Evolutionary conservation across 2,797 vertebrate genomes (phyloP).

Genomic region (Euphonia xanthogaster): DNA sequence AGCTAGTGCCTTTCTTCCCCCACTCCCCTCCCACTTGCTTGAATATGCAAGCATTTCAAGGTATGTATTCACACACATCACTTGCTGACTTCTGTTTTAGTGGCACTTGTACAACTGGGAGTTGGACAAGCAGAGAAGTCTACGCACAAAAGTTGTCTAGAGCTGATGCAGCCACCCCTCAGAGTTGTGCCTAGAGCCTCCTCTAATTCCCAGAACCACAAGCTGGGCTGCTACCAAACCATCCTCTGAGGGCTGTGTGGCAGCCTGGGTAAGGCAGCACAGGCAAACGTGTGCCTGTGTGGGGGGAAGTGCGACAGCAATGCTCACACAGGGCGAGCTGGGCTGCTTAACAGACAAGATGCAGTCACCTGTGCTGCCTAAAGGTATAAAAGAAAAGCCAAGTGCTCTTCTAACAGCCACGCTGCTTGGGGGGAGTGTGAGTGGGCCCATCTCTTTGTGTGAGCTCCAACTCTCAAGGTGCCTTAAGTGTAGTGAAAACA

Average conservation of each 20-base stretch:
- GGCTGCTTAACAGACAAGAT: neutral
- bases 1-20: neutral
- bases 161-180: neutral
- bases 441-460: neutral
- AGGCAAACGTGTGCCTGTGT: too few species aligned
- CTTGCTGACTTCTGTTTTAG: neutral
- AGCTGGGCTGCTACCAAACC: neutral
- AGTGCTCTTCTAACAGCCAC: neutral
- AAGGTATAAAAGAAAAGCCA: neutral
- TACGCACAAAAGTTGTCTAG: neutral
- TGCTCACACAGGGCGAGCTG: neutral
- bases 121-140: neutral
- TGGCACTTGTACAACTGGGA: neutral
- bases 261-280: neutral
- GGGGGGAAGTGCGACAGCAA: neutral
- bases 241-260: neutral
- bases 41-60: neutral
- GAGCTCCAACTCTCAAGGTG: neutral
- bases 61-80: neutral
- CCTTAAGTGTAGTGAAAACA: neutral
- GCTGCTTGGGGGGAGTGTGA: accelerated
- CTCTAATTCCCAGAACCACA: neutral
- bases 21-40: neutral
- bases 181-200: neutral
- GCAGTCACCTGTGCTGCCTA: neutral